Conservation (phyloP, 2,113 vertebrate genomes). For the Indri indri region DNA sequence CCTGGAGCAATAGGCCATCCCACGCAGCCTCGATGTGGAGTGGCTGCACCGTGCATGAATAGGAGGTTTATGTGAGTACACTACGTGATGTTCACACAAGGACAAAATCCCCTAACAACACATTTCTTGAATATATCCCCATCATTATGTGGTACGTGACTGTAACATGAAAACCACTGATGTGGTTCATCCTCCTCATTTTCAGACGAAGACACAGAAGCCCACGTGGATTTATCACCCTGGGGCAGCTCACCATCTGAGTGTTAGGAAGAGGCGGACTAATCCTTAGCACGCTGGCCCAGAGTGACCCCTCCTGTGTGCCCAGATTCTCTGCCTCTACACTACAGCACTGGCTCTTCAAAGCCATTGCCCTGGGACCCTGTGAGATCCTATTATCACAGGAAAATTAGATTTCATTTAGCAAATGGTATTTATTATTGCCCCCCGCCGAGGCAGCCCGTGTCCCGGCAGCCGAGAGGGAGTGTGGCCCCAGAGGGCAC, state of each 20-base stretch:
- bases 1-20: background rate
- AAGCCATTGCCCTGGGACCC: background rate
- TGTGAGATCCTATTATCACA: background rate
- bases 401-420: background rate
- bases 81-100: no score
- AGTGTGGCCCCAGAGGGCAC: background rate
- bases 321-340: background rate
- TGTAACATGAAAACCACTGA: background rate
- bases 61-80: no score
- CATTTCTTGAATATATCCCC: no score
- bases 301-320: fast-evolving
- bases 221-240: fast-evolving
- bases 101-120: no score
- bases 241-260: background rate
- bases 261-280: background rate
- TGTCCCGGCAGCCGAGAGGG: background rate
- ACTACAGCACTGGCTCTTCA: background rate
- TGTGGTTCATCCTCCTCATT: fast-evolving
- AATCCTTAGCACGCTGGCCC: background rate
- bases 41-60: no score
- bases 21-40: no score
- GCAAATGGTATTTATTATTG: background rate
- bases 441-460: background rate
- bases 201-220: background rate
- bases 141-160: no score